Evolutionary conservation across 1,140 invertebrate species (phyloP).

Genomic region (Drosophila rufa): DNA sequence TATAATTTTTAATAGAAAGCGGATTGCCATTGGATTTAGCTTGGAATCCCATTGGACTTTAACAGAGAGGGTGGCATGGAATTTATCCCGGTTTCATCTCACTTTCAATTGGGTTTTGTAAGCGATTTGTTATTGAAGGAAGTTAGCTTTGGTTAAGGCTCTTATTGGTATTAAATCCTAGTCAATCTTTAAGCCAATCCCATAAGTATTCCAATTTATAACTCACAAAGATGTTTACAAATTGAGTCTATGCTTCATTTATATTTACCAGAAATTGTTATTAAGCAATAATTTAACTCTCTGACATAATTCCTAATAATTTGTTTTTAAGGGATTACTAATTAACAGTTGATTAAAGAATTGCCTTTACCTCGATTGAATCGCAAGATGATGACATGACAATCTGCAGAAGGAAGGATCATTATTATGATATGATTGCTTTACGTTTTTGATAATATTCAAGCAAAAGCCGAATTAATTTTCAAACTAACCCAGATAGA

Average conservation of each 20-base stretch:
- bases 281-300: neutral
- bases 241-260: too few relatives aligned
- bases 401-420: conserved; percentile 18
- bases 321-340: neutral
- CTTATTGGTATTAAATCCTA: too few relatives aligned
- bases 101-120: neutral
- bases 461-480: neutral
- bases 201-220: too few relatives aligned
- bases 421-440: conserved; percentile 15
- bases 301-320: too few relatives aligned
- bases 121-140: neutral
- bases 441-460: neutral
- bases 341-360: conserved; percentile 5
- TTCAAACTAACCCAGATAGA: neutral
- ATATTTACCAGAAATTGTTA: too few relatives aligned
- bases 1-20: neutral
- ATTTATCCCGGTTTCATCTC: neutral
- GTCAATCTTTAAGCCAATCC: too few relatives aligned
- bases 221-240: too few relatives aligned
- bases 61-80: neutral
- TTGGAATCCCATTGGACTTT: neutral
- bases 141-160: too few relatives aligned
- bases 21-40: neutral
- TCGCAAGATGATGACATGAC: conserved; percentile 30
- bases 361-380: conserved; percentile 24